phyloP scores from a whole-genome alignment of 64 coral and sea anemone species.

The Porites australiensis region DNA sequence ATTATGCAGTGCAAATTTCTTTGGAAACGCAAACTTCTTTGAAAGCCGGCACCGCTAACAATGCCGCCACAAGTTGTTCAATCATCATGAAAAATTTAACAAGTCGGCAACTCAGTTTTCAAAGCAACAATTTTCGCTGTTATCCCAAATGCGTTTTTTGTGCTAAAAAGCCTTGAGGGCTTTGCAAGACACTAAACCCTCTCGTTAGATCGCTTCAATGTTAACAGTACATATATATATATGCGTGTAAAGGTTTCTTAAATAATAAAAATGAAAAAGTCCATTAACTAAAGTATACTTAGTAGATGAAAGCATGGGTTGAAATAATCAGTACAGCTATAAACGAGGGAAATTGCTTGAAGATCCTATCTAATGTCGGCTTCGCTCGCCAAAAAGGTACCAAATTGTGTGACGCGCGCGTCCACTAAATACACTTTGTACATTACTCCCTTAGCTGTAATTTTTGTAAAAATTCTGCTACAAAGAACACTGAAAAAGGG shows the following conservation, averaged over 20 bases:
- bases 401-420: background rate
- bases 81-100: conserved; percentile 35
- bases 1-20: conserved; percentile 14
- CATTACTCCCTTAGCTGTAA: background rate
- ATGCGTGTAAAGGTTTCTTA: too few relatives aligned
- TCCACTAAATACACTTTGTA: background rate
- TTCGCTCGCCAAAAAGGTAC: background rate
- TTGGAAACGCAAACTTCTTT: background rate
- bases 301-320: background rate
- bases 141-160: background rate
- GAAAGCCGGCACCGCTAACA: background rate
- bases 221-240: too few relatives aligned
- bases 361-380: background rate
- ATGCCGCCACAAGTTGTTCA: conserved; percentile 9
- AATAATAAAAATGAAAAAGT: too few relatives aligned
- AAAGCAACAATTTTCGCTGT: conserved; percentile 19
- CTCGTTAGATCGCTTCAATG: too few relatives aligned
- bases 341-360: background rate
- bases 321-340: background rate
- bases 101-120: background rate
- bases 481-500: too few relatives aligned
- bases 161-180: too few relatives aligned
- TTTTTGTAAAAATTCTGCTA: too few relatives aligned
- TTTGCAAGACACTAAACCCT: too few relatives aligned
- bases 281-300: too few relatives aligned